A percentile compares a stretch with the other conserved stretches of the same genome.
Evolutionary conservation across 1,140 invertebrate species (phyloP).

Genomic region (Nasonia vitripennis): DNA sequence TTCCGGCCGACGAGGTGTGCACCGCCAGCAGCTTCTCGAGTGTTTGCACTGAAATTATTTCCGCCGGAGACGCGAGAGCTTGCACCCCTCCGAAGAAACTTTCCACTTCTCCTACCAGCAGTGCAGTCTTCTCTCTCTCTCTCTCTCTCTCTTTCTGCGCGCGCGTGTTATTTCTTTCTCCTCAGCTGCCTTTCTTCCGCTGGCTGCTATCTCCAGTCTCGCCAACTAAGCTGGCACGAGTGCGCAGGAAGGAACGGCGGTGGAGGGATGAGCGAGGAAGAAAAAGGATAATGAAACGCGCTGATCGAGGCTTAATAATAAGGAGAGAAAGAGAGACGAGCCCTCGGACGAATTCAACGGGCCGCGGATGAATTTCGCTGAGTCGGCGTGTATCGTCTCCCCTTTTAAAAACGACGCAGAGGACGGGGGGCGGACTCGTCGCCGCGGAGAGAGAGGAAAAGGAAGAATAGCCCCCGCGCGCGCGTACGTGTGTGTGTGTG

Average conservation of each 20-base stretch:
- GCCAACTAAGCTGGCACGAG: too few species aligned
- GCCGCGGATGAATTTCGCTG: not conserved
- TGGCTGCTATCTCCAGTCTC: not conserved
- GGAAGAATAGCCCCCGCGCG: not conserved
- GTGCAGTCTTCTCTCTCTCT: not conserved
- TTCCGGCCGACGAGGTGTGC: constrained; percentile 47
- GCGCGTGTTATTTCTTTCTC: constrained; percentile 10
- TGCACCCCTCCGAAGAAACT: constrained; percentile 15
- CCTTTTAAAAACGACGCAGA: not conserved
- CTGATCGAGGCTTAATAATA: constrained; percentile 25
- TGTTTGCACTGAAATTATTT: constrained; percentile 41
- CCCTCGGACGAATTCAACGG: not conserved
- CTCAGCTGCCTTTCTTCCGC: too few species aligned
- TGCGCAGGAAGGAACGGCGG: not conserved
- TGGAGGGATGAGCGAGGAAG: not conserved
- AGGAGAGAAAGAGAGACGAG: not conserved
- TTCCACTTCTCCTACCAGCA: not conserved
- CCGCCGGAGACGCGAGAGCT: constrained; percentile 11
- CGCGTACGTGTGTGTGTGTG: not conserved
- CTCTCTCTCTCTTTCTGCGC: not conserved
- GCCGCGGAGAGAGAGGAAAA: not conserved
- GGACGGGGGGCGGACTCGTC: not conserved
- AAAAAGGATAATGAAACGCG: constrained; percentile 14
- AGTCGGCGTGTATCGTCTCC: not conserved
- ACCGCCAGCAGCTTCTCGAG: constrained; percentile 3